These are phyloP conservation scores for Naso thynnoides DNA, from an alignment of 2,797 vertebrate species.

Conservation along the genomic window DNA sequence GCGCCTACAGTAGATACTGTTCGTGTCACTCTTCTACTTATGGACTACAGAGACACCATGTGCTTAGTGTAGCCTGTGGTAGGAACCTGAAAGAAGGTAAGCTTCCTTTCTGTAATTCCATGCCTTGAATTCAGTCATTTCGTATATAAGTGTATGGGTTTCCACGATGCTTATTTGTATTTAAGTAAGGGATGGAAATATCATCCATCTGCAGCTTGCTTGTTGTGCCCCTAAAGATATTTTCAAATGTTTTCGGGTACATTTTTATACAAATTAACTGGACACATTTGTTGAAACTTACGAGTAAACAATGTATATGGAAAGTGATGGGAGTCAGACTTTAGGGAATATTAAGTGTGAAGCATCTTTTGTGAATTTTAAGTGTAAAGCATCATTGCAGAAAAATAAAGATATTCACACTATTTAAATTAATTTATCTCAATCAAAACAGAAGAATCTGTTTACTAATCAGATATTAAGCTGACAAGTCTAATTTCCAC, in stretches of 20 bases:
- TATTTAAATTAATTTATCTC: conserved; percentile 9
- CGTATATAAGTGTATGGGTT: not conserved
- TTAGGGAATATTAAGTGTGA: too few relatives aligned
- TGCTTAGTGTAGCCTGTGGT: conserved; percentile 24
- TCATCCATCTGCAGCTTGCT: not conserved
- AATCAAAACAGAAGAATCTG: not conserved
- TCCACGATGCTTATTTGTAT: not conserved
- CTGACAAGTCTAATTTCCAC: not conserved
- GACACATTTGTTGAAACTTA: not conserved
- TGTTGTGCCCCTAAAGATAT: not conserved
- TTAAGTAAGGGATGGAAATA: not conserved
- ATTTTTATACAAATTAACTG: not conserved
- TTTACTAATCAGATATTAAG: not conserved
- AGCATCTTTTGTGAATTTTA: not conserved
- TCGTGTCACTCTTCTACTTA: conserved; percentile 73
- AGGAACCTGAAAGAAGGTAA: conserved; percentile 60
- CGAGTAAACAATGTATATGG: not conserved
- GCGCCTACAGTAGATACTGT: conserved; percentile 65
- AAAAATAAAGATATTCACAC: not conserved
- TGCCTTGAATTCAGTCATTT: not conserved
- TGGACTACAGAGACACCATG: conserved; percentile 57
- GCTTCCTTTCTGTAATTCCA: conserved; percentile 30
- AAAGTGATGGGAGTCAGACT: too few relatives aligned
- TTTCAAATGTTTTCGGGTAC: not conserved
- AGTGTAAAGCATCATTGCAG: not conserved